phyloP scores from a whole-genome alignment of 2,113 vertebrate species.

The Pollimyrus isidori region DNA sequence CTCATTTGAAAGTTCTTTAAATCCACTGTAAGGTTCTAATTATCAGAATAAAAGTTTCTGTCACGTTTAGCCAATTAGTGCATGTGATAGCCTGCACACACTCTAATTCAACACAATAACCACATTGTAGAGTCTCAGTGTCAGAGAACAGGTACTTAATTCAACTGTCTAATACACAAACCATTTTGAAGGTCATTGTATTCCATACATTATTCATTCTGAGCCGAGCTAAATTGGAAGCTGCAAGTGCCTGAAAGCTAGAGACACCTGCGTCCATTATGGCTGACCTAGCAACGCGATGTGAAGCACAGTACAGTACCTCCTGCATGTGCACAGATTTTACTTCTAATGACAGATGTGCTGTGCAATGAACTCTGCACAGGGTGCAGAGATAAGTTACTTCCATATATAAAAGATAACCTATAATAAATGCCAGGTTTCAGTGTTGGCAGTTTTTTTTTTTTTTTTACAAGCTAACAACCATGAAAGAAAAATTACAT shows the following conservation, averaged over 20 bases:
- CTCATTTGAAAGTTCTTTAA: neutral
- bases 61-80: neutral
- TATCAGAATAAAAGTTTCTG: conserved; percentile 4
- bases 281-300: neutral
- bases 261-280: neutral
- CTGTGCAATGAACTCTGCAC: neutral
- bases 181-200: neutral
- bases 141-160: neutral
- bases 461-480: neutral
- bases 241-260: neutral
- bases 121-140: neutral
- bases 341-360: neutral
- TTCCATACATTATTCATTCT: neutral
- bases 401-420: neutral
- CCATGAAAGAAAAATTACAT: neutral
- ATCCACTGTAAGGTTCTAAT: conserved; percentile 2
- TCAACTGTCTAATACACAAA: neutral
- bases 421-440: neutral
- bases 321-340: neutral
- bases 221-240: neutral
- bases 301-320: neutral
- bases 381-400: neutral
- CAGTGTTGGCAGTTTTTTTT: neutral
- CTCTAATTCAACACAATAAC: neutral
- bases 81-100: neutral